Evolutionary conservation across 2,888 invertebrate genomes (phyloP), one percentile per base, ranked within the genome.

Genomic region (Dione vanillae): DNA sequence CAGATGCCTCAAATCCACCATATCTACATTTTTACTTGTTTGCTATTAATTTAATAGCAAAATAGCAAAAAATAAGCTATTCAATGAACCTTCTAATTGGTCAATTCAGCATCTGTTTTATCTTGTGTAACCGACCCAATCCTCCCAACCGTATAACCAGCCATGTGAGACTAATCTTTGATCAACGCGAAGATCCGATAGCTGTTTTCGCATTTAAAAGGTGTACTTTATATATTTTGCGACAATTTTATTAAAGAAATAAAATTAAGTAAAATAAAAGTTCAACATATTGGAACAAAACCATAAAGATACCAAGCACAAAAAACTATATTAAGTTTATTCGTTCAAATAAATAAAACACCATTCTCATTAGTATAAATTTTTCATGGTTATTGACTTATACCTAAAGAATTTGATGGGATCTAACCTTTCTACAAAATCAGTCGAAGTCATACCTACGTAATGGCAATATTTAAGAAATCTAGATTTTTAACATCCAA

Each of bases 131-230:
- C 47, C 37, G 67, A 67, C 58, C 47, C 56, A 40, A 47, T 56
- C 56, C 58, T 65, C 47, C 54, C 54, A 16, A 45, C 56, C 65
- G 69, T 49, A 58, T 69, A 45, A 65, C 65, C 65, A 58, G 49
- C 49, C 69, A 69, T 69, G 69, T 64, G 69, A 58, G 58, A 69
- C 49, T 69, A 69, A 69, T 69, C 65, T 47, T 65, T 69, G 69
- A 69, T 65, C 69, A 69, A 65, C 47, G 56, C 54, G 47, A 65
- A 16, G 49, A 64, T 64, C 45, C 37, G 62, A 52, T 41, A 67
- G 59, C 35, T 45, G 62, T 51, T 52, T 68, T 54, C 19, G 35
- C 19, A 37, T n/a, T 52, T 37, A 54, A 37, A 54, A 62, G 68
- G n/a, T 52, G 52, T n/a, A 40, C n/a, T 5, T 37, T 16, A 0